Base-by-base conservation (phyloP, 2,797 vertebrate genomes). In the Meda fulgida region DNA sequence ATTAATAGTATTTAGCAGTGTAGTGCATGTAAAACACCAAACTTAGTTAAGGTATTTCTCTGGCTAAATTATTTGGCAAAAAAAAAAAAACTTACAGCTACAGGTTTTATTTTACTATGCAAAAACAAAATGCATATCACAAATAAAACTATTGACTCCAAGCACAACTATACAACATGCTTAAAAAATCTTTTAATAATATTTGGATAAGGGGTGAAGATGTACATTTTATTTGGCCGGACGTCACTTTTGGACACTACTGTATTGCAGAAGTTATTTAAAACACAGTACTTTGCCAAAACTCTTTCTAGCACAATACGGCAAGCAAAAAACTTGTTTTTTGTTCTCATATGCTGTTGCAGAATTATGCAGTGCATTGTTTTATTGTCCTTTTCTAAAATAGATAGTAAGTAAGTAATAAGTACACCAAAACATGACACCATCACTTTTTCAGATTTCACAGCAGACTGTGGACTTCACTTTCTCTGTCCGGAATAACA, bases 401-500 rank as follows among this genome's bases (percentile, higher is more conserved):
- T 70, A 11, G 0, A 38, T 38, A n/a, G n/a, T n/a, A n/a, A 40
- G 13, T 46, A 46, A 46, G 10, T 43, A 14, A 46, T 4, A 43
- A 43, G 43, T 46, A n/a, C n/a, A n/a, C n/a, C n/a, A n/a, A n/a
- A n/a, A n/a, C n/a, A n/a, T n/a, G n/a, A n/a, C n/a, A n/a, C n/a
- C n/a, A n/a, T n/a, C 31, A 31, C 31, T 31, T 31, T 31, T 31
- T 31, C 63, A 67, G 7, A 51, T 79, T 79, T 67, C 19, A 46
- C 60, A 55, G 43, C 55, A 78, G 18, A 85, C 70, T 36, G 29
- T 71, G n/a, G 77, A n/a, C n/a, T n/a, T n/a, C n/a, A 80, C 71
- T 78, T 38, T 36, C 23, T 84, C 58, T 40, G 40, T 26, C 46
- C n/a, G 31, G 31, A 48, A 46, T 73, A 60, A 66, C 63, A 29